phyloP scores from a whole-genome alignment of 2,888 invertebrate species.

The Artemia sp. region DNA sequence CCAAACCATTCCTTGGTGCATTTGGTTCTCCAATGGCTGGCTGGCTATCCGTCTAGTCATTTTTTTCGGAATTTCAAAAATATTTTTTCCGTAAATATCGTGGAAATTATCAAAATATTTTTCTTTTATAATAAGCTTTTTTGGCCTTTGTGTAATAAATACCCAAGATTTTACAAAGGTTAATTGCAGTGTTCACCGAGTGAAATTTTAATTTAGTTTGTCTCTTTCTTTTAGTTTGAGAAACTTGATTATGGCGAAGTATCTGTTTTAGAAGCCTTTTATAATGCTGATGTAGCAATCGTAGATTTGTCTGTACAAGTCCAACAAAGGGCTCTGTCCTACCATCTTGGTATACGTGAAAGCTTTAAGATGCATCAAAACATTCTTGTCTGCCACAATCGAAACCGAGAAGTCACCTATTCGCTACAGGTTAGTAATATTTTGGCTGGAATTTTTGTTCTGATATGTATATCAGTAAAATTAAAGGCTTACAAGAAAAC shows the following conservation, averaged over 20 bases:
- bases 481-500: not conserved
- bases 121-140: not conserved
- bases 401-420: conserved; percentile 66
- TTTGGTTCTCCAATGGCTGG: no score
- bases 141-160: not conserved
- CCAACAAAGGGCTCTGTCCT: conserved; percentile 84
- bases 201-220: not conserved
- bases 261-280: conserved; percentile 81
- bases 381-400: conserved; percentile 71
- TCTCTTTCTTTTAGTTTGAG: conserved; percentile 54
- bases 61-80: not conserved
- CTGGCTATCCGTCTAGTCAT: no score
- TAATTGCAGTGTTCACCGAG: conserved; percentile 17
- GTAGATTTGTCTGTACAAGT: conserved; percentile 79
- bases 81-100: not conserved
- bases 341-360: conserved; percentile 91
- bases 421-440: conserved; percentile 53
- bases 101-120: not conserved
- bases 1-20: no score
- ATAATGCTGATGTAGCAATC: conserved; percentile 93
- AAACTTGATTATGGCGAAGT: conserved; percentile 94
- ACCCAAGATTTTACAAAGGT: not conserved
- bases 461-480: not conserved
- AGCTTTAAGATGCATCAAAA: conserved; percentile 94
- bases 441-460: not conserved